Evolutionary conservation across 2,888 invertebrate genomes (phyloP).

Genomic region (Neelides folsomi): DNA sequence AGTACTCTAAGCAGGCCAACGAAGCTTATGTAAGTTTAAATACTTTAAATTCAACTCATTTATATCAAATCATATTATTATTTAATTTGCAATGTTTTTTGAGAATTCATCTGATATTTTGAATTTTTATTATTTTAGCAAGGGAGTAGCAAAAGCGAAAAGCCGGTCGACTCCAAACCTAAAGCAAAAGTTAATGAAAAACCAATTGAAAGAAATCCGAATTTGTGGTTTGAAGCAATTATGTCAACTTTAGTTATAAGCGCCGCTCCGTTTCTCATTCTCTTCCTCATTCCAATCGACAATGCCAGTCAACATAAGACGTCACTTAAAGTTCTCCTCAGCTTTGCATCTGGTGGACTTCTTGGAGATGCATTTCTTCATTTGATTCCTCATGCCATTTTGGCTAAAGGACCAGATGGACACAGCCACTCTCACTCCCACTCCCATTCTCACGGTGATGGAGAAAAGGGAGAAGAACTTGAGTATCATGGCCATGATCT

Average conservation of each 20-base stretch:
- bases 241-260: conserved; percentile 87
- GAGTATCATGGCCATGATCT: conserved; percentile 58
- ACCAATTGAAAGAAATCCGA: conserved; percentile 13
- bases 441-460: conserved; percentile 44
- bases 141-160: not conserved
- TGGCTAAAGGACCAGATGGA: conserved; percentile 39
- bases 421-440: conserved; percentile 40
- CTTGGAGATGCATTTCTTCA: conserved; percentile 98
- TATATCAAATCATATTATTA: not conserved
- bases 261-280: conserved; percentile 80
- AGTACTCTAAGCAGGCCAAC: conserved; percentile 66
- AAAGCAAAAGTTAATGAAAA: no score
- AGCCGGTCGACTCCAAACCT: conserved; percentile 2
- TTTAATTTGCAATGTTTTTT: not conserved
- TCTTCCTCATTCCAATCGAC: conserved; percentile 85
- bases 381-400: conserved; percentile 88
- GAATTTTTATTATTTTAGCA: no score
- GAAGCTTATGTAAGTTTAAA: conserved; percentile 21
- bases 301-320: conserved; percentile 70
- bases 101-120: no score
- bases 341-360: conserved; percentile 88
- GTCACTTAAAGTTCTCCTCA: conserved; percentile 72
- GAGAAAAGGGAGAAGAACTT: conserved; percentile 37
- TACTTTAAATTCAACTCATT: no score
- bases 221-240: conserved; percentile 66